Base-by-base conservation (phyloP, 1,140 invertebrate species). In the Asbolus verrucosus region DNA sequence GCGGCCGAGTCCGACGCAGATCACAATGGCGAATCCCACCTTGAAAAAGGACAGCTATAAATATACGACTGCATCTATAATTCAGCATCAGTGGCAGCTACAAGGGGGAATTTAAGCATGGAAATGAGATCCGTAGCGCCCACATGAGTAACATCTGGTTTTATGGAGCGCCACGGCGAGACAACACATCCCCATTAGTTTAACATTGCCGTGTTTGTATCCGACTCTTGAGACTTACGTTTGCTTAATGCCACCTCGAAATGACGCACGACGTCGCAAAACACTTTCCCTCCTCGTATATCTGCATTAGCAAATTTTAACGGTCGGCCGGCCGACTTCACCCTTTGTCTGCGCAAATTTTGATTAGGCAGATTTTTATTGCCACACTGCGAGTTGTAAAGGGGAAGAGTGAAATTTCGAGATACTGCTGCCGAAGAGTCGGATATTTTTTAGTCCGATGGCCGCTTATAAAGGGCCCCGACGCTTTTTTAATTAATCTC, bases 131-230 rank as follows among this genome's bases (percentile, higher is more conserved):
- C 74, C 69, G 72, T 63, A 63, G 67, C 70, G 71, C 70, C 71
- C 74, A 70, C 66, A 67, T 72, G 73, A 73, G 75, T 67, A 75
- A 76, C 73, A 77, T 74, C 74, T 77, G 73, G 75, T 74, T 78
- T 78, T 78, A 78, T 77, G 69, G 75, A 70, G 62, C 69, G 54
- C 63, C 46, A 54, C 46, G 50, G 71, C 65, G 69, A 73, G 74
- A 78, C 77, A 78, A 73, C 75, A 76, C 75, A 77, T 76, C 74
- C 71, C 76, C 76, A 78, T 77, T 77, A 76, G 71, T 77, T 76
- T 73, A 73, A 65, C 77, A 77, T 77, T 72, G 75, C 77, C 67
- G 62, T 41, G 67, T 74, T 74, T 71, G 69, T 70, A 72, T 72
- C 59, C 62, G 67, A 69, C 74, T 76, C 75, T 14, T 61, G 76